Percentiles rank a stretch among this genome's conserved stretches.
Conservation (phyloP, 2,113 vertebrate genomes). For the Tapirus terrestris region DNA sequence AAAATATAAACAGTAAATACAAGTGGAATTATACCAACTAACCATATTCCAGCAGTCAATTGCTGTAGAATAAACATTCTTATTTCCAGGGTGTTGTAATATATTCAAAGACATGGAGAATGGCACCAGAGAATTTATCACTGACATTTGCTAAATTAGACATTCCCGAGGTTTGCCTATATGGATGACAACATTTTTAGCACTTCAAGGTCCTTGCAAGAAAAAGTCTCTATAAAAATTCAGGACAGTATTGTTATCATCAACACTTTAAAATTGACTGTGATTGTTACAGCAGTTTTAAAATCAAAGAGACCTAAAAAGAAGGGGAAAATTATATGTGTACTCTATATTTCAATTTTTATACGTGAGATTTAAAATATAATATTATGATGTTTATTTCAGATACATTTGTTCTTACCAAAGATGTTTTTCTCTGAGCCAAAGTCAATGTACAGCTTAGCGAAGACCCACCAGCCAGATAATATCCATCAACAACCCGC, state of each 20-base stretch:
- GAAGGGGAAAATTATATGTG: slow-evolving; percentile 74
- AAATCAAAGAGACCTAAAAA: slow-evolving; percentile 76
- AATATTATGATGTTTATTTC: slow-evolving; percentile 74
- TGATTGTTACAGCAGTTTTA: slow-evolving; percentile 78
- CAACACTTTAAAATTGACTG: slow-evolving; percentile 79
- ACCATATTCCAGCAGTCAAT: slow-evolving; percentile 75
- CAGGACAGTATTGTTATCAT: slow-evolving; percentile 76
- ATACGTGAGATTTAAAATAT: slow-evolving; percentile 72
- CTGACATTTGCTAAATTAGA: slow-evolving; percentile 83
- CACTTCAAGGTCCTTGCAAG: slow-evolving; percentile 82
- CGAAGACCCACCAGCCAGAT: slow-evolving; percentile 25
- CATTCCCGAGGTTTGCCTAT: slow-evolving; percentile 78
- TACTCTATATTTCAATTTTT: slow-evolving; percentile 72
- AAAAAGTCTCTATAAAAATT: slow-evolving; percentile 81
- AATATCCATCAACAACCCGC: slow-evolving; percentile 36
- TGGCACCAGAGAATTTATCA: slow-evolving; percentile 81
- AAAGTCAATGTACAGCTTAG: slow-evolving; percentile 56
- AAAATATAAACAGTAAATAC: slow-evolving; percentile 80
- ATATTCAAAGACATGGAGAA: slow-evolving; percentile 80
- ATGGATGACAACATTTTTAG: slow-evolving; percentile 81
- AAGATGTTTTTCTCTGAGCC: slow-evolving; percentile 42
- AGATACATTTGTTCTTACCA: slow-evolving; percentile 57
- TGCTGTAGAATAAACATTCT: slow-evolving; percentile 75
- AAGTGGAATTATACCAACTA: slow-evolving; percentile 80
- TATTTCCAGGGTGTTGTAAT: slow-evolving; percentile 75